phyloP scores from a whole-genome alignment of 2,113 vertebrate genomes.

The Melanocharis versteri region DNA sequence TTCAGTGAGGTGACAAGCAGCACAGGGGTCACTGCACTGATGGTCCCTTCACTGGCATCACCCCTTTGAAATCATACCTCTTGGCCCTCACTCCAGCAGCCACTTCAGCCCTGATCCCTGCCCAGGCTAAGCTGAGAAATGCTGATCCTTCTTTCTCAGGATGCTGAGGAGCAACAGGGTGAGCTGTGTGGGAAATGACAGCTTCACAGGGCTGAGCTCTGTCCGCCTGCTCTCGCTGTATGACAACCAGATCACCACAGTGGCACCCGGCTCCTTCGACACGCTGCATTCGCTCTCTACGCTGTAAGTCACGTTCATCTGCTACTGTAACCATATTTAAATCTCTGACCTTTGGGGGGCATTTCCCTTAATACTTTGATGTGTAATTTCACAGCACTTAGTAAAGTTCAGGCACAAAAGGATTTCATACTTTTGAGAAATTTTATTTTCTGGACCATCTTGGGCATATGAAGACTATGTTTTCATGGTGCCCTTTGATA shows the following conservation, averaged over 20 bases:
- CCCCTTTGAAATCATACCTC: background rate
- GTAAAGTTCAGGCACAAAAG: background rate
- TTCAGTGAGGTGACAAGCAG: background rate
- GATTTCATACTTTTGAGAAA: background rate
- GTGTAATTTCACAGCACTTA: background rate
- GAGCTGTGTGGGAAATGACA: slow-evolving; percentile 93
- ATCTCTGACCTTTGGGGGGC: background rate
- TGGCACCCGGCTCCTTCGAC: slow-evolving; percentile 91
- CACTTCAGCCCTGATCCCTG: background rate
- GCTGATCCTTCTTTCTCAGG: slow-evolving; percentile 63
- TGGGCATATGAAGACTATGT: background rate
- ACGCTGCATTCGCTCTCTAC: slow-evolving; percentile 94
- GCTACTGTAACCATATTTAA: background rate
- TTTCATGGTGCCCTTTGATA: background rate
- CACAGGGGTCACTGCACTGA: background rate
- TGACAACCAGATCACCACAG: slow-evolving; percentile 95
- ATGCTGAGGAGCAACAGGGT: slow-evolving; percentile 97
- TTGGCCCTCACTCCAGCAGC: background rate
- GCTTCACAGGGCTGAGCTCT: slow-evolving; percentile 93
- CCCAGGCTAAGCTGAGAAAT: background rate
- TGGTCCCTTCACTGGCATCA: background rate
- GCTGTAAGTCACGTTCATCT: slow-evolving; percentile 76
- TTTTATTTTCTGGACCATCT: background rate
- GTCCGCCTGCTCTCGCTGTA: slow-evolving; percentile 94
- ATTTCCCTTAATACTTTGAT: background rate